phyloP scores from a whole-genome alignment of 2,888 invertebrate genomes.

The Cantharis flavilabris region DNA sequence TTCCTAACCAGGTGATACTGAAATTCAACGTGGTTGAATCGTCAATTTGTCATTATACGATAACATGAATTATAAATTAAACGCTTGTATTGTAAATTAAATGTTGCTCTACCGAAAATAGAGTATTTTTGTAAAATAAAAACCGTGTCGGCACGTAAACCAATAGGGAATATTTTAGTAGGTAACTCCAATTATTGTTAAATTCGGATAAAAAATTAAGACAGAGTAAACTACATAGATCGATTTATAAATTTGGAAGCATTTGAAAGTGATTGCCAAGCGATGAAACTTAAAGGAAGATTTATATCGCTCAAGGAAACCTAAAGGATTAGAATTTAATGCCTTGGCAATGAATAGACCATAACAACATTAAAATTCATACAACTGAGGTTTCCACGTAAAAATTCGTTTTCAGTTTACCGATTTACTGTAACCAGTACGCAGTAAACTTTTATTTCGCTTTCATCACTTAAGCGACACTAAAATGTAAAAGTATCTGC shows the following conservation, averaged over 20 bases:
- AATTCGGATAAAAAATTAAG: background rate
- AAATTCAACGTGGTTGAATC: background rate
- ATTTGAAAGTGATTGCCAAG: background rate
- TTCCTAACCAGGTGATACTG: background rate
- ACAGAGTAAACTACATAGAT: background rate
- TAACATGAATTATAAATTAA: background rate
- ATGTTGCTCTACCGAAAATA: background rate
- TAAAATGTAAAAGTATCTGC: background rate
- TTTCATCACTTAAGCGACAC: background rate
- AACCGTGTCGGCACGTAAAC: background rate
- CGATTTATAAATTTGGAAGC: background rate
- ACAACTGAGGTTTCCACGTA: too few species aligned
- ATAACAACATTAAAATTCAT: background rate
- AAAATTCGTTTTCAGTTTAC: background rate
- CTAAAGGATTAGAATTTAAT: background rate
- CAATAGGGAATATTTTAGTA: background rate
- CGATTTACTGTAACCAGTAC: background rate
- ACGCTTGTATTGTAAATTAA: background rate
- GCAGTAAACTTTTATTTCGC: background rate
- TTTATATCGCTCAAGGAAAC: background rate
- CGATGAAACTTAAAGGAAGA: background rate
- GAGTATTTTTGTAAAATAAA: background rate
- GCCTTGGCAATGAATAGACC: background rate
- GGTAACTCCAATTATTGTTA: background rate
- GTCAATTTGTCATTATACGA: background rate